A percentile compares a stretch with the other conserved stretches of the same genome.
Conservation (phyloP, 1,140 invertebrate species). For the Orius insidiosus region DNA sequence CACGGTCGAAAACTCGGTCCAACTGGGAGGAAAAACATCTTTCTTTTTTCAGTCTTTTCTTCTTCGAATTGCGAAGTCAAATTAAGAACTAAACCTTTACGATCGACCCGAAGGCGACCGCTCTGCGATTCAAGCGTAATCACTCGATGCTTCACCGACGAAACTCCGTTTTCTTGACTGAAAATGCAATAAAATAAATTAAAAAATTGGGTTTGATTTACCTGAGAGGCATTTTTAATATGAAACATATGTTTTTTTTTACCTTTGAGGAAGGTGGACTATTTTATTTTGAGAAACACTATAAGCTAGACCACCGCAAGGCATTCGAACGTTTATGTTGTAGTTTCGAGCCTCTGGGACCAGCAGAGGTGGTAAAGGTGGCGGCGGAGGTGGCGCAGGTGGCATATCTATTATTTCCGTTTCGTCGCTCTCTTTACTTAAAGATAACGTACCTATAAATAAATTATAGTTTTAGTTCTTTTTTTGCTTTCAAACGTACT, state of each 20-base stretch:
- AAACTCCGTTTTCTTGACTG: constrained; percentile 22
- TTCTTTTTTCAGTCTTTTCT: constrained; percentile 25
- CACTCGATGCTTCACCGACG: constrained; percentile 41
- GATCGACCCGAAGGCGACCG: constrained; percentile 25
- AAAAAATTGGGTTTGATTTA: not conserved
- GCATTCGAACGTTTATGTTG: constrained; percentile 50
- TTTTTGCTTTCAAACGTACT: too few relatives aligned
- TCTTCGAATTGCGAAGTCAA: constrained; percentile 39
- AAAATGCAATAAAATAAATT: constrained; percentile 11
- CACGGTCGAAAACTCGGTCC: constrained; percentile 52
- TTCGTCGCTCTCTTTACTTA: not conserved
- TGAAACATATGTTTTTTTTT: not conserved
- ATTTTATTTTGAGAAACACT: constrained; percentile 80
- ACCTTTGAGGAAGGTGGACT: constrained; percentile 40
- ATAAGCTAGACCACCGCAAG: constrained; percentile 64
- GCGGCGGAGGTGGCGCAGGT: constrained; percentile 12
- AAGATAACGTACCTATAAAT: not conserved
- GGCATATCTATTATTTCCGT: constrained; percentile 3
- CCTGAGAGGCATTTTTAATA: constrained; percentile 3
- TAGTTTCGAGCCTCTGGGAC: constrained; percentile 33
- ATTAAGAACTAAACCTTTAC: constrained; percentile 43
- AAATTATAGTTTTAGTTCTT: not conserved
- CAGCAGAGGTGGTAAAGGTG: constrained; percentile 12
- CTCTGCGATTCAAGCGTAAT: constrained; percentile 43
- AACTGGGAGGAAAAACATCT: constrained; percentile 54